Percentiles rank a stretch among this genome's conserved stretches.
These are phyloP conservation scores for Xiphias gladius DNA, from an alignment of 2,113 vertebrate species.

Conservation along the genomic window DNA sequence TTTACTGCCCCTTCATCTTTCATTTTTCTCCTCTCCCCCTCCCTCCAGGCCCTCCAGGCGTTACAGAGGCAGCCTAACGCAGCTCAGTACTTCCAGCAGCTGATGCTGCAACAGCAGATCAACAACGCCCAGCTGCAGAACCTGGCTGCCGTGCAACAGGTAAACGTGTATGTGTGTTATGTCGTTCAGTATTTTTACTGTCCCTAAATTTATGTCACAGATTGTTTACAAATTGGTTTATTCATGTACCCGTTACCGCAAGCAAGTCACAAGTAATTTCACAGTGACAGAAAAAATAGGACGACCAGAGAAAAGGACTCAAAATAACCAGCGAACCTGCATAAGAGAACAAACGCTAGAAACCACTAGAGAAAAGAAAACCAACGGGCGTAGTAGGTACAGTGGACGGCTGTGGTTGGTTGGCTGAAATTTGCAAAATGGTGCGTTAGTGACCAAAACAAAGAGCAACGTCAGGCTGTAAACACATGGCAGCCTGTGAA, in stretches of 20 bases:
- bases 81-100: constrained; percentile 98
- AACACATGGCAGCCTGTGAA: constrained; percentile 4
- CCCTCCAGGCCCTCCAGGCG: constrained; percentile 92
- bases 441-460: no score
- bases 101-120: constrained; percentile 98
- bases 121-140: constrained; percentile 96
- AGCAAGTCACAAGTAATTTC: no score
- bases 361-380: neutral
- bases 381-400: neutral
- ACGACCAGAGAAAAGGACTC: neutral
- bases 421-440: neutral
- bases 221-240: no score
- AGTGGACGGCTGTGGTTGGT: neutral
- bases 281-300: no score
- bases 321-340: neutral
- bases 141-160: constrained; percentile 96
- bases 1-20: neutral
- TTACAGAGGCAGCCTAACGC: constrained; percentile 96
- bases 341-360: neutral
- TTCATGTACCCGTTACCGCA: no score
- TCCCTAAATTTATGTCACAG: no score
- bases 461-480: no score
- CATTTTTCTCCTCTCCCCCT: neutral
- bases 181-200: no score
- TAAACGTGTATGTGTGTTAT: constrained; percentile 70